Percentiles rank a stretch among this genome's conserved stretches.
These are phyloP conservation scores for Acanthosepion lycidas DNA, from an alignment of 2,888 invertebrate species.

Conservation along the genomic window DNA sequence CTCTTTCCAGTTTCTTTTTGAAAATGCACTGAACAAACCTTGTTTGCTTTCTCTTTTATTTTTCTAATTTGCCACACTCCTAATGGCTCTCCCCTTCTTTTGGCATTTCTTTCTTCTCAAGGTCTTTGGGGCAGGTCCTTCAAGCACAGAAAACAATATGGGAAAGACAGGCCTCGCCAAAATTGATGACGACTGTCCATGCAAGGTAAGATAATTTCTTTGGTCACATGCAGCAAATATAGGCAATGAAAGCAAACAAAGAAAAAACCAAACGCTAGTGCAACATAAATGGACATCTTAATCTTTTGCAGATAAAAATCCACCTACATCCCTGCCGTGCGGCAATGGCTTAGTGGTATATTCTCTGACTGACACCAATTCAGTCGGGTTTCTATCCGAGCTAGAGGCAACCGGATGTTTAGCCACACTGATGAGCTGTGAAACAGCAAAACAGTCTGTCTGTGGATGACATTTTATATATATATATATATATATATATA, in stretches of 20 bases:
- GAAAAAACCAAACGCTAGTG: not conserved
- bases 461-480: too few species aligned
- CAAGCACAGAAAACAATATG: constrained; percentile 47
- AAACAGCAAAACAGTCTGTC: too few species aligned
- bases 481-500: too few species aligned
- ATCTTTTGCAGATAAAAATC: not conserved
- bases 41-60: not conserved
- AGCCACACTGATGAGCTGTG: too few species aligned
- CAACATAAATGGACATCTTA: not conserved
- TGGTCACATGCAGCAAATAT: not conserved
- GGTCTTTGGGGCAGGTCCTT: constrained; percentile 43
- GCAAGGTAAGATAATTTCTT: constrained; percentile 35
- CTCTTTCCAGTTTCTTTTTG: not conserved
- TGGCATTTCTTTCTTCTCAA: not conserved
- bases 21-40: not conserved
- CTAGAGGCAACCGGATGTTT: too few species aligned
- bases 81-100: constrained; percentile 34
- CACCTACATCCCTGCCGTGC: too few species aligned
- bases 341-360: too few species aligned
- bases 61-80: not conserved
- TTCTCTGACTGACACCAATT: too few species aligned
- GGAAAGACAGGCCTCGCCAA: constrained; percentile 44
- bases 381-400: too few species aligned
- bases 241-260: too few species aligned
- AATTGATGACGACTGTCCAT: constrained; percentile 41